A percentile compares a stretch with the other conserved stretches of the same genome.
Conservation (phyloP, 2,797 vertebrate species). For the Sylvilagus floridanus region DNA sequence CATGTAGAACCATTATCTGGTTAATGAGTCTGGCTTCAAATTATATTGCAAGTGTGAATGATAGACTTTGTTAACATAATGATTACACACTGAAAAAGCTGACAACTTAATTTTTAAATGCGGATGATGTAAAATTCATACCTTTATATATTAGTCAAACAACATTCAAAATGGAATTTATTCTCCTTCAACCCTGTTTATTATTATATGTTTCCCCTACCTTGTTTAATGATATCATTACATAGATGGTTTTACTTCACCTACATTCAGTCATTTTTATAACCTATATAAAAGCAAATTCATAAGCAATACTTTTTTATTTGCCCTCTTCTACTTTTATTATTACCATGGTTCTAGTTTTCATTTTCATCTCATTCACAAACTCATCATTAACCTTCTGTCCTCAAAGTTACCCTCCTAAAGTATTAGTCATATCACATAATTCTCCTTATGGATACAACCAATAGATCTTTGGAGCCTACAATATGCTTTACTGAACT, state of each 20-base stretch:
- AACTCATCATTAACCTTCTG: constrained; percentile 18
- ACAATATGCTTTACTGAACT: neutral
- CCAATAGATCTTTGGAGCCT: neutral
- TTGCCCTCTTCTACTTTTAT: neutral
- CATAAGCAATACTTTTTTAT: neutral
- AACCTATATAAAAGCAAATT: constrained; percentile 25
- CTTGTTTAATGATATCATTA: neutral
- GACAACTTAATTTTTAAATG: constrained; percentile 20
- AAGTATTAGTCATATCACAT: neutral
- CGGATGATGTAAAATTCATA: neutral
- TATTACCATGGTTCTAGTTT: neutral
- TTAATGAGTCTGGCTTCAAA: neutral
- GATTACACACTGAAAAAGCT: neutral
- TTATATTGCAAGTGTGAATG: neutral
- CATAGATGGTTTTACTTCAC: neutral
- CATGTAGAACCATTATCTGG: neutral
- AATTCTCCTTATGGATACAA: neutral
- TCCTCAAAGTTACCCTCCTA: neutral
- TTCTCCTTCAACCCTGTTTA: neutral
- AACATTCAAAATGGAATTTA: neutral
- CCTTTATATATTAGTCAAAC: neutral
- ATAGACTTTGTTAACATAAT: neutral
- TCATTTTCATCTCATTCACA: neutral
- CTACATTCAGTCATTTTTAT: neutral
- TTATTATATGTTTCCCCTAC: neutral